Conservation (phyloP, 1,140 invertebrate species). For the Drosophila ambigua region DNA sequence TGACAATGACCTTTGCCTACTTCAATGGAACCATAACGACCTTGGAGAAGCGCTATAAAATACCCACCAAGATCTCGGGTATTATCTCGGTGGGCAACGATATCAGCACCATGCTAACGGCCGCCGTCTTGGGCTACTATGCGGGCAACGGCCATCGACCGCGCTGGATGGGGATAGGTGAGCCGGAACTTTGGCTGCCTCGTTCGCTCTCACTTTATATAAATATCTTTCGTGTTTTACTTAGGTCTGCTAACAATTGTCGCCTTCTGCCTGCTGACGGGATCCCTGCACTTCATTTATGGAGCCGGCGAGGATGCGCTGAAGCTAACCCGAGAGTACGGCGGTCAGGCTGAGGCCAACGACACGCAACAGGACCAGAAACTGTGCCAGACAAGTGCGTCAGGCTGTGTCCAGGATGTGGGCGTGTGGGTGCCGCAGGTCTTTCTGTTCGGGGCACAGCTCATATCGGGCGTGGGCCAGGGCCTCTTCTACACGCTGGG, state of each 20-base stretch:
- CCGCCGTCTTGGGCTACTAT: slow-evolving; percentile 66
- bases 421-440: slow-evolving; percentile 86
- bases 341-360: slow-evolving; percentile 52
- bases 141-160: slow-evolving; percentile 67
- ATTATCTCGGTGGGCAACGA: slow-evolving; percentile 89
- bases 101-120: slow-evolving; percentile 63
- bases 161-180: slow-evolving; percentile 77
- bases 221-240: too few species aligned
- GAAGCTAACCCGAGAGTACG: slow-evolving; percentile 87
- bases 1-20: slow-evolving; percentile 89
- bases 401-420: slow-evolving; percentile 62
- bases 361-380: slow-evolving; percentile 37
- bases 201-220: slow-evolving; percentile 71
- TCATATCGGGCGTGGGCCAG: slow-evolving; percentile 87
- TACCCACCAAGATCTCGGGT: slow-evolving; percentile 89
- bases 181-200: neutral
- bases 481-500: slow-evolving; percentile 87
- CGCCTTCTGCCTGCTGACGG: slow-evolving; percentile 88
- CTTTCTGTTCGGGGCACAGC: slow-evolving; percentile 87
- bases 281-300: slow-evolving; percentile 89
- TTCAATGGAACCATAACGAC: slow-evolving; percentile 91
- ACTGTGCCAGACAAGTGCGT: slow-evolving; percentile 30
- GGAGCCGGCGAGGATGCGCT: slow-evolving; percentile 89
- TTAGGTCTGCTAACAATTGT: slow-evolving; percentile 88
- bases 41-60: slow-evolving; percentile 91